A percentile compares a stretch with the other conserved stretches of the same genome.
Conservation (phyloP, 2,113 vertebrate species). For the Pomatorhinus ruficollis region DNA sequence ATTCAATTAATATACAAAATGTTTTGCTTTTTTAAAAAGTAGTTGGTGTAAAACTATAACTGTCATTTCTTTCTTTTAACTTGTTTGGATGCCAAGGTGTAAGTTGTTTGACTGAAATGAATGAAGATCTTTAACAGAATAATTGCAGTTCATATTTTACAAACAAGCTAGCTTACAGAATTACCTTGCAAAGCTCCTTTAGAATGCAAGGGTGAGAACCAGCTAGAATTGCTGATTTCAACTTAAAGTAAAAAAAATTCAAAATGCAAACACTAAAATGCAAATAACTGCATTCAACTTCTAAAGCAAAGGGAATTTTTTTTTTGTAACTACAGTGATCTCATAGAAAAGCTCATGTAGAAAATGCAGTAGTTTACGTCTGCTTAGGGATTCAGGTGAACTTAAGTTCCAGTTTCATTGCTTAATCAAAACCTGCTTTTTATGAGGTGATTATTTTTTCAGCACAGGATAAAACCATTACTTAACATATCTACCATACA, state of each 20-base stretch:
- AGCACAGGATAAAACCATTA: not conserved
- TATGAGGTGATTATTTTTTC: constrained; percentile 29
- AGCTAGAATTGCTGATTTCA: not conserved
- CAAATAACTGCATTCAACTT: not conserved
- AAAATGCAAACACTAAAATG: not conserved
- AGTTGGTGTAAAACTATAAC: not conserved
- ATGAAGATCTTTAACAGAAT: not conserved
- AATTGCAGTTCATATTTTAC: not conserved
- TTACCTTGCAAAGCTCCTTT: not conserved
- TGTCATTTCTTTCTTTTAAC: not conserved
- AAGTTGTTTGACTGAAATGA: not conserved
- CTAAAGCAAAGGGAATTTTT: not conserved
- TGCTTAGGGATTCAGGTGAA: not conserved
- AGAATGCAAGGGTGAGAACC: not conserved
- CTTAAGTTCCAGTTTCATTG: not conserved
- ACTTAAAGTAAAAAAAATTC: not conserved
- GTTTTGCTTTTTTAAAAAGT: not conserved
- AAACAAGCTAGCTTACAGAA: not conserved
- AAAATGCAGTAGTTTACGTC: not conserved
- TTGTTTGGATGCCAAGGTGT: not conserved
- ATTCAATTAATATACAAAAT: not conserved
- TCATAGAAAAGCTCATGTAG: not conserved
- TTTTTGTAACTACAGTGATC: not conserved
- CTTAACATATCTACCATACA: not conserved
- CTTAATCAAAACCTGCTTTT: constrained; percentile 18